Conservation (phyloP, 2,113 vertebrate species). For the Aegithalos caudatus region DNA sequence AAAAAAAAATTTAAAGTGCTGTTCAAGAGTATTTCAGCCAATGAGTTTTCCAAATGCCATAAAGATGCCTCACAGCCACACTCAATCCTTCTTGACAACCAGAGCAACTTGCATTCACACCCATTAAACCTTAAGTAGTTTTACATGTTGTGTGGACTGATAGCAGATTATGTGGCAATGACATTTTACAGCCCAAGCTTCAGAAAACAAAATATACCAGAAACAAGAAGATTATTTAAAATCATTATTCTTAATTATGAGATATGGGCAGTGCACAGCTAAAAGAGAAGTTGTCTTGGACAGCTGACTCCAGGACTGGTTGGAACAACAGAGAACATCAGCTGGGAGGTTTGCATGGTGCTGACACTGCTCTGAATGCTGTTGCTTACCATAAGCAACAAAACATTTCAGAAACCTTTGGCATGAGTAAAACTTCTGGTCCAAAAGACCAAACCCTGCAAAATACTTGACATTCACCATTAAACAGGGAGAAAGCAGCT, state of each 20-base stretch:
- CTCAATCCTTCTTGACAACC: not conserved
- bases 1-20: not conserved
- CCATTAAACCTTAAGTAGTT: not conserved
- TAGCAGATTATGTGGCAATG: not conserved
- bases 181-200: not conserved
- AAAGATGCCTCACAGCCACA: not conserved
- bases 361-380: not conserved
- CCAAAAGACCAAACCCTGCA: not conserved
- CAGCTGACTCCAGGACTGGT: fast-evolving
- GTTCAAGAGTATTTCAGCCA: not conserved
- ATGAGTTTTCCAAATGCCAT: not conserved
- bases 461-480: not conserved
- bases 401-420: not conserved
- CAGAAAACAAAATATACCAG: not conserved
- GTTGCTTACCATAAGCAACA: not conserved
- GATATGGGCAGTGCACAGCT: not conserved
- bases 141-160: not conserved
- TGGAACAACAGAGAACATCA: fast-evolving
- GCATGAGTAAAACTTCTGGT: not conserved
- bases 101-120: not conserved
- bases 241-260: not conserved
- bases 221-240: not conserved
- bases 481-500: not conserved
- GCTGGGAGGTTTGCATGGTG: not conserved
- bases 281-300: not conserved